These are phyloP conservation scores for Unio pictorum DNA, from an alignment of 2,888 invertebrate genomes.

Conservation along the genomic window DNA sequence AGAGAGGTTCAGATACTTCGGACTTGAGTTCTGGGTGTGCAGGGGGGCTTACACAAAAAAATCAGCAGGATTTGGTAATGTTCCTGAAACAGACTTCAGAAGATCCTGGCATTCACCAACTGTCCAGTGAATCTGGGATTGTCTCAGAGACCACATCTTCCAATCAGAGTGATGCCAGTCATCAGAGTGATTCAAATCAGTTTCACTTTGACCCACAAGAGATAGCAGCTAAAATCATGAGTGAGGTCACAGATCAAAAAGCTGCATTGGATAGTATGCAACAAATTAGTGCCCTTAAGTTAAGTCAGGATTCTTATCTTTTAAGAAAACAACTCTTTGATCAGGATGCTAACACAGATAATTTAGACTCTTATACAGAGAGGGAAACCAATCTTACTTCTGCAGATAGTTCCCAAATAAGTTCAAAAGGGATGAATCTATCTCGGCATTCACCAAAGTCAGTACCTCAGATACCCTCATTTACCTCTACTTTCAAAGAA, in stretches of 20 bases:
- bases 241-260: constrained; percentile 56
- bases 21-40: constrained; percentile 33
- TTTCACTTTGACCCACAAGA: constrained; percentile 48
- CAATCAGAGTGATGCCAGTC: constrained; percentile 48
- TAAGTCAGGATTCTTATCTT: background rate
- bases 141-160: constrained; percentile 48
- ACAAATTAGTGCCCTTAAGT: constrained; percentile 32
- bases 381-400: too few species aligned
- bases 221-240: constrained; percentile 59
- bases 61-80: constrained; percentile 21
- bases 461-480: constrained; percentile 1
- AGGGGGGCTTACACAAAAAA: constrained; percentile 27
- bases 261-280: constrained; percentile 58
- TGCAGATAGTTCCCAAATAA: too few species aligned
- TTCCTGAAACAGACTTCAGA: constrained; percentile 23
- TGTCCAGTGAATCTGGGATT: constrained; percentile 46
- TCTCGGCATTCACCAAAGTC: background rate
- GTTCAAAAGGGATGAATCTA: background rate
- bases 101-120: constrained; percentile 11
- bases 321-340: background rate
- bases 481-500: background rate
- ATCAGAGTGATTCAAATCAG: constrained; percentile 38
- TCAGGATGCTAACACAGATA: background rate
- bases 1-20: constrained; percentile 34
- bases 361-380: background rate